Base-by-base conservation (phyloP, 2,888 invertebrate genomes). In the Microplitis deprimator region DNA sequence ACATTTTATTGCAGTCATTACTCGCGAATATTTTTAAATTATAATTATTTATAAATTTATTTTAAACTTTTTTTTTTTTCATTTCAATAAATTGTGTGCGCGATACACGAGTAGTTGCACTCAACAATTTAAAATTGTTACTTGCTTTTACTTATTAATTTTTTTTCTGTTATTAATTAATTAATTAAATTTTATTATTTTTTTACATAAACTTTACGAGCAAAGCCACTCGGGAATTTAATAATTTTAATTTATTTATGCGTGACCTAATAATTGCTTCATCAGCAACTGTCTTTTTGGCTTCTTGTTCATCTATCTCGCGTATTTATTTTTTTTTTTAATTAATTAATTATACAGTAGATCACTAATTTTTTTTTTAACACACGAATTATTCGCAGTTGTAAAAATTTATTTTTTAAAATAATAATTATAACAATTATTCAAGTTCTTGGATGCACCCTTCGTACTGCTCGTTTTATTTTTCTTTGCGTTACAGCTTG, bases 381-480 rank as follows among this genome's bases (percentile, higher is more conserved):
- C 67, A 6, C 17, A 38, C 50, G 13, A 67, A 65, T 67, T 29
- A 67, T 67, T 29, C 50, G 65, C n/a, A 67, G 73, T 67, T 50
- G 65, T 16, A 64, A 64, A 20, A 64, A 64, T 50, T 50, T 50
- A 50, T 50, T 8, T 50, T 50, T 50, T 50, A 50, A 50, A 50
- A 8, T 50, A 50, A 50, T 50, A 6, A 50, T 50, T 50, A 50
- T 50, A 50, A 50, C 50, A 50, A 50, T 60, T 62, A 38, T 61
- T 77, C 68, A 77, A 41, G 73, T 65, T 65, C 77, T 69, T 65
- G 77, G 83, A 10, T 84, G 89, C 81, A 90, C 88, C 84, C 91
- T 87, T 82, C 92, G 87, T 16, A 91, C 85, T 75, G 91, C 92
- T 84, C 89, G 91, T 83, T 90, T 91, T 78, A 91, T 90, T 85